phyloP scores from a whole-genome alignment of 2,797 vertebrate genomes.

The Ptychadena robeensis region DNA sequence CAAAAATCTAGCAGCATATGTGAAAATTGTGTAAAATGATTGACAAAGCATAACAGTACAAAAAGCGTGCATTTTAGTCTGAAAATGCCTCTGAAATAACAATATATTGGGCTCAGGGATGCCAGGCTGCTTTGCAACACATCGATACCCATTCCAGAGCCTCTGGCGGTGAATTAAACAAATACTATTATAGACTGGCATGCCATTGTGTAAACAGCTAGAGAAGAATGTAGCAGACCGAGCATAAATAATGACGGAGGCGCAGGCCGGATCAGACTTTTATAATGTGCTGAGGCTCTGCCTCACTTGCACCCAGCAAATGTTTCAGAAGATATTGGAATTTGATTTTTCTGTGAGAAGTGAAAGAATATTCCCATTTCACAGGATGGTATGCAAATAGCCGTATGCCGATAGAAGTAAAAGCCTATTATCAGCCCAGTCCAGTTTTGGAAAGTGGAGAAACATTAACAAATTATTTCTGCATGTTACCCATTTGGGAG shows the following conservation, averaged over 20 bases:
- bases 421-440: not conserved
- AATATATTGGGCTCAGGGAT: constrained; percentile 21
- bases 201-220: constrained; percentile 50
- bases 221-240: constrained; percentile 16
- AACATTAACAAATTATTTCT: not conserved
- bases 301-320: not conserved
- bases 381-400: not conserved
- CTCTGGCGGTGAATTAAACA: constrained; percentile 56
- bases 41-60: constrained; percentile 78
- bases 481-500: not conserved
- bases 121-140: constrained; percentile 30
- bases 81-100: constrained; percentile 39
- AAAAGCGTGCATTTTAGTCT: constrained; percentile 75
- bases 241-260: constrained; percentile 36
- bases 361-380: not conserved
- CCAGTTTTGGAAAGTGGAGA: not conserved
- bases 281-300: not conserved
- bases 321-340: not conserved
- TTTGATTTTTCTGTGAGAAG: not conserved
- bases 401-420: no score
- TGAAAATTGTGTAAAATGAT: constrained; percentile 80
- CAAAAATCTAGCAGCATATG: constrained; percentile 81
- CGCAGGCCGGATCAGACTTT: not conserved
- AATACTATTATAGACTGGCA: constrained; percentile 39
- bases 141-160: constrained; percentile 34